These are phyloP conservation scores for Chaetophractus vellerosus DNA, from an alignment of 2,797 vertebrate species.

Conservation along the genomic window DNA sequence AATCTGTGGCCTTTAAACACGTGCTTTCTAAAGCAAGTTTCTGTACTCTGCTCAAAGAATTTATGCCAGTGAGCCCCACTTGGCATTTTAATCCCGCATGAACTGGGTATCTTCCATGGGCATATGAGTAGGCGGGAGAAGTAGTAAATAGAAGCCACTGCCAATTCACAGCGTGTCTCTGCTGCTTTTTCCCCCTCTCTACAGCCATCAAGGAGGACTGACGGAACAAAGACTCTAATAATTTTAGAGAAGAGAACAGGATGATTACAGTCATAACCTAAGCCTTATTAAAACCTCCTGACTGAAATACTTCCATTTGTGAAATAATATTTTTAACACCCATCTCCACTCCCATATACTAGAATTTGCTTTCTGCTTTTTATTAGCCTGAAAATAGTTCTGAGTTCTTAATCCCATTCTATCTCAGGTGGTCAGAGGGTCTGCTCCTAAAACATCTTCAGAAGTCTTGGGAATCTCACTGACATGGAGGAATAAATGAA, in stretches of 20 bases:
- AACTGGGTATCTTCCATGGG: not conserved
- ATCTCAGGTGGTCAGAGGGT: constrained; percentile 57
- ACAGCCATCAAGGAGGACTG: not conserved
- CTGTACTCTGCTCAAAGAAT: not conserved
- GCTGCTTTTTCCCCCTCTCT: not conserved
- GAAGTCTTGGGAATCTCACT: constrained; percentile 58
- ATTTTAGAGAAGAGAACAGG: constrained; percentile 51
- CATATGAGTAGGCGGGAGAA: constrained; percentile 19
- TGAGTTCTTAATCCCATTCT: constrained; percentile 43
- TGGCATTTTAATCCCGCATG: not conserved
- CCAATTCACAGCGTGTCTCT: constrained; percentile 24
- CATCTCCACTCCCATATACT: not conserved
- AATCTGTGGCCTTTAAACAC: not conserved
- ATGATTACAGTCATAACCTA: constrained; percentile 32
- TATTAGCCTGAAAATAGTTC: constrained; percentile 65
- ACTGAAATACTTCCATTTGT: constrained; percentile 40
- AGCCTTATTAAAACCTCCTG: not conserved
- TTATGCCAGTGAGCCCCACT: not conserved
- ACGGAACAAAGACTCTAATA: not conserved
- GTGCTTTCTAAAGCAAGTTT: not conserved
- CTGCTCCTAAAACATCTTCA: constrained; percentile 51
- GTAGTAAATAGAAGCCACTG: constrained; percentile 55
- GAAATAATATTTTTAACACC: constrained; percentile 55
- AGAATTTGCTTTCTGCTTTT: constrained; percentile 45
- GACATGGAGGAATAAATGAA: constrained; percentile 54